Base-by-base conservation (phyloP, 2,888 invertebrate genomes). In the Glaucopsyche alexis region DNA sequence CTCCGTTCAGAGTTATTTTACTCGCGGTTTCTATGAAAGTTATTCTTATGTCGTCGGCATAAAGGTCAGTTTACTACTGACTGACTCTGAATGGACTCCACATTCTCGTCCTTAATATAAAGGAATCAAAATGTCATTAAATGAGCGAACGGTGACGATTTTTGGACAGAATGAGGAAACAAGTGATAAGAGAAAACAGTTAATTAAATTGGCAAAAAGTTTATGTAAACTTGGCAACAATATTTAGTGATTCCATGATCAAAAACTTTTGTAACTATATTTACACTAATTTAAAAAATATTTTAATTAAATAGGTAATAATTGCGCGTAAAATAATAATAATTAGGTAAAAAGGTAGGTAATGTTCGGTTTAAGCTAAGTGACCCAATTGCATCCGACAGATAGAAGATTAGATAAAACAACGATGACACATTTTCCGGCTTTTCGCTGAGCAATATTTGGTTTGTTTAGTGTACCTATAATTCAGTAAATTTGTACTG, bases 351-450 rank as follows among this genome's bases (percentile, higher is more conserved):
- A n/a, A n/a, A 29, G 19, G 42, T 40, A 65, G 29, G 29, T 29
- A 3, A 3, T 29, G 52, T 38, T 71, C n/a, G 14, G 16, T 40
- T n/a, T 16, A 76, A 76, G 78, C 77, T 75, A 71, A 72, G 71
- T 77, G 80, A 77, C 81, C 81, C 75, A 78, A 74, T 79, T 81
- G 79, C 76, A 78, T 77, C 76, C 71, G 71, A 76, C 71, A 73
- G 74, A 74, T 76, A 77, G 75, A 74, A 67, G 47, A 79, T 77
- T 76, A 79, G 80, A 78, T 79, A 78, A 76, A 67, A 71, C 71
- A 50, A 42, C 65, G 65, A 16, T 71, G 49, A 72, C 64, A 72
- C 49, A 65, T 66, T 47, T 72, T 66, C 45, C 38, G 14, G n/a
- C 9, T 49, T 45, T 67, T 67, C 45, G 45, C 67, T 45, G 38